Percentiles rank a stretch among this genome's conserved stretches.
Evolutionary conservation across 1,140 invertebrate genomes (phyloP).

Genomic region (Danaus melanippus): DNA sequence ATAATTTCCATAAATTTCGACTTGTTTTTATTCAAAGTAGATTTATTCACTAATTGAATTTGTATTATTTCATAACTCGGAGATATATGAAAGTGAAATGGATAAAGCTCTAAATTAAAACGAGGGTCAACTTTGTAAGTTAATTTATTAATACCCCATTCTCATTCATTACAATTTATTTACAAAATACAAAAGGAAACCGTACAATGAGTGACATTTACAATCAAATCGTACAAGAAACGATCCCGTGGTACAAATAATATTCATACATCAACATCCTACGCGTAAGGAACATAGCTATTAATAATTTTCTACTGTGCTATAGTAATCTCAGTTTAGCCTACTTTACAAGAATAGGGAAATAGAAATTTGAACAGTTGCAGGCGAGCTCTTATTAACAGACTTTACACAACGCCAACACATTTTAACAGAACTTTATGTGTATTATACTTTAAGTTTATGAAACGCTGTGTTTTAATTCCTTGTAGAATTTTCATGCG

Average conservation of each 20-base stretch:
- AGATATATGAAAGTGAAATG: too few relatives aligned
- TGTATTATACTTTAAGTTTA: not conserved
- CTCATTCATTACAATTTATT: conserved; percentile 55
- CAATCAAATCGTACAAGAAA: conserved; percentile 27
- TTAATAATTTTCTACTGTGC: conserved; percentile 50
- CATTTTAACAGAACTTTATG: not conserved
- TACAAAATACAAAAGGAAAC: conserved; percentile 61
- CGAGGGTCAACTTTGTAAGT: conserved; percentile 33
- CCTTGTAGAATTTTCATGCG: too few relatives aligned
- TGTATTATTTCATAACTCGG: too few relatives aligned
- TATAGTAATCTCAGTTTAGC: conserved; percentile 42
- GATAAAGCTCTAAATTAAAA: conserved; percentile 7
- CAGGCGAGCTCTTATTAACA: conserved; percentile 19
- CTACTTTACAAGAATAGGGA: conserved; percentile 62
- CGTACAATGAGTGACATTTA: conserved; percentile 15
- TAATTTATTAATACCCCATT: conserved; percentile 59
- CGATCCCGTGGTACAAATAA: conserved; percentile 40
- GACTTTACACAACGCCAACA: conserved; percentile 13
- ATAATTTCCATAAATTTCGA: too few relatives aligned
- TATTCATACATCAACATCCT: conserved; percentile 48
- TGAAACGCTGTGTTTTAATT: not conserved
- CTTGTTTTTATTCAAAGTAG: too few relatives aligned
- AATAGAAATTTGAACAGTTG: conserved; percentile 38
- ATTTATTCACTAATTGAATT: too few relatives aligned
- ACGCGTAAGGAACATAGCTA: conserved; percentile 62